These are phyloP conservation scores for Plagodis pulveraria DNA, from an alignment of 2,888 invertebrate genomes.

Conservation along the genomic window DNA sequence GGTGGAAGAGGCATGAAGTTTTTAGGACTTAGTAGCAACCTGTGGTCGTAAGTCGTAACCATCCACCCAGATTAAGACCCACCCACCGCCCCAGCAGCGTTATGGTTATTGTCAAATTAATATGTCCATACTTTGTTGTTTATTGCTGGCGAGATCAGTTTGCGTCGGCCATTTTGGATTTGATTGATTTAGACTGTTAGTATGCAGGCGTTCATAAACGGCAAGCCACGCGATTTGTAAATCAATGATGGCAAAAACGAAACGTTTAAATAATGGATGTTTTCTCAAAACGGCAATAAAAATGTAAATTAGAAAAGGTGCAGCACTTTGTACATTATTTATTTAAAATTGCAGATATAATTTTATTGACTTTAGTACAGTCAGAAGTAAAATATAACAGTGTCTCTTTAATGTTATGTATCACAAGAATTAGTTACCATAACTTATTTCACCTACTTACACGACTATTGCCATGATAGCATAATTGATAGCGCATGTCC, in stretches of 20 bases:
- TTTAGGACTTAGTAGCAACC: conserved; percentile 45
- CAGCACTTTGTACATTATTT: conserved; percentile 21
- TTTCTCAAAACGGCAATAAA: conserved; percentile 32
- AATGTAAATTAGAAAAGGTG: conserved; percentile 26
- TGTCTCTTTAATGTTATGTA: too few relatives aligned
- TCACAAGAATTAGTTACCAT: too few relatives aligned
- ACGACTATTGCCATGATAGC: too few relatives aligned
- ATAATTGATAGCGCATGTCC: too few relatives aligned
- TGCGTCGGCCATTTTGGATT: conserved; percentile 49
- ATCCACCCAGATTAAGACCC: conserved; percentile 22
- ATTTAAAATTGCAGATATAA: conserved; percentile 11
- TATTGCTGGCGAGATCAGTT: conserved; percentile 54
- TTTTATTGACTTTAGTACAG: conserved; percentile 2
- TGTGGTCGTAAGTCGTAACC: conserved; percentile 16
- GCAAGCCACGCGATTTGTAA: conserved; percentile 29
- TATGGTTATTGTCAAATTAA: conserved; percentile 65
- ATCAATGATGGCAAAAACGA: conserved; percentile 30
- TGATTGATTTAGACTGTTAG: conserved; percentile 44
- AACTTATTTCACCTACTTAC: too few relatives aligned
- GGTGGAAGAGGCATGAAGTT: conserved; percentile 44
- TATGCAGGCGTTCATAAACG: conserved; percentile 25
- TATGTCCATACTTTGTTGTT: conserved; percentile 66
- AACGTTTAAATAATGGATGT: conserved; percentile 32
- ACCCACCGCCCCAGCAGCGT: conserved; percentile 34
- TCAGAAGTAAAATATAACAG: too few relatives aligned